These are phyloP conservation scores for Saccopteryx leptura DNA, from an alignment of 2,113 vertebrate genomes.

Conservation along the genomic window DNA sequence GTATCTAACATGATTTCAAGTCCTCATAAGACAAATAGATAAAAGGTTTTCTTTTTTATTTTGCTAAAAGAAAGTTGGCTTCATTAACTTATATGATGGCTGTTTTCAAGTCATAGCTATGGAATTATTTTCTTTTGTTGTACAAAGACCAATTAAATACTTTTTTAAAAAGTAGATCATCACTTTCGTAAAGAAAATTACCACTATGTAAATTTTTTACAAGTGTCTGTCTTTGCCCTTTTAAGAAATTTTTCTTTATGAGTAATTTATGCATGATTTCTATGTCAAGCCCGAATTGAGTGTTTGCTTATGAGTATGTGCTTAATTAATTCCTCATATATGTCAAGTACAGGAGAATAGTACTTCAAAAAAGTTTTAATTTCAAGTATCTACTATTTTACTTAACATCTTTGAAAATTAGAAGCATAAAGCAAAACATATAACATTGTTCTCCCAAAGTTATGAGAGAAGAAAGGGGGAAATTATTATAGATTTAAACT, in stretches of 20 bases:
- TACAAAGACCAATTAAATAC: not conserved
- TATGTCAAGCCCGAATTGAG: conserved; percentile 5
- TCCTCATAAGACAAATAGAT: not conserved
- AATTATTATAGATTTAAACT: not conserved
- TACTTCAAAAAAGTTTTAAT: conserved; percentile 42
- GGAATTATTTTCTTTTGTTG: not conserved
- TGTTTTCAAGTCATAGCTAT: not conserved
- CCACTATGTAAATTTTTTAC: not conserved
- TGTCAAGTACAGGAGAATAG: conserved; percentile 10
- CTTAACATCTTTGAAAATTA: not conserved
- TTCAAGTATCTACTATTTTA: not conserved
- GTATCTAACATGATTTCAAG: not conserved
- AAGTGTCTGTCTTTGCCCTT: not conserved
- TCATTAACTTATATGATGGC: not conserved
- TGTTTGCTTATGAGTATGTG: not conserved
- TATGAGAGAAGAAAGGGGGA: not conserved
- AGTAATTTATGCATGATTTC: conserved; percentile 21
- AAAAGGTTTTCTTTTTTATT: not conserved
- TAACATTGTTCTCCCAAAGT: not conserved
- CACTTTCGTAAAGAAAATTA: not conserved
- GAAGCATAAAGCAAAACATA: not conserved
- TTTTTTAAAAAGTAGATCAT: not conserved
- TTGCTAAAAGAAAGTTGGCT: not conserved
- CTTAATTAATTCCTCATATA: conserved; percentile 43
- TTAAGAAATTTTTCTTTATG: conserved; percentile 18